Base-by-base conservation (phyloP, 2,113 vertebrate genomes). In the Hippopotamus amphibius region DNA sequence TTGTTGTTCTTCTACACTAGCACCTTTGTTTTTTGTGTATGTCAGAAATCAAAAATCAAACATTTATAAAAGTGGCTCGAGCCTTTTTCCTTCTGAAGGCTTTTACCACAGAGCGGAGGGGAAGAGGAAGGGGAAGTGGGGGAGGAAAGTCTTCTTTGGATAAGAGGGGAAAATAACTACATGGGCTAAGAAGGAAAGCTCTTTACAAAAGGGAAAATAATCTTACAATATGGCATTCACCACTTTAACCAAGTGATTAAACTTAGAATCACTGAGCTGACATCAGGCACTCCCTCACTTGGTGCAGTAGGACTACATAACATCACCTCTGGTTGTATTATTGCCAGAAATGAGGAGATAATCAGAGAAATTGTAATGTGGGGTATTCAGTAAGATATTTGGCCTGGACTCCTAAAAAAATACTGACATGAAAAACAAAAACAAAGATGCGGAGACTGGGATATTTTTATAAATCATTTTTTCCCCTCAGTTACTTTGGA, bases 341-440 rank as follows among this genome's bases (percentile, higher is more conserved):
- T 96, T 96, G 81, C 48, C 41, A 66, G 57, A 74, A 66, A 66
- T 90, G 30, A 93, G n/a, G 71, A 74, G 72, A 74, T 17, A 63
- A 63, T 89, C 55, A 72, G 69, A 88, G 21, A 63, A 59, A 50
- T 86, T 59, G 46, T 83, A 66, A 50, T 74, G 26, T 94, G 81
- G 26, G 48, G 5, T 28, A 80, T 77, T 90, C 3, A 21, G 2
- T 86, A 74, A 53, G 50, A 79, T 17, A 41, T 4, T 86, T 94
- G 81, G 15, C 37, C 48, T 74, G 14, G 21, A 72, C 33, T 85
- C 46, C 66, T 87, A 41, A 84, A 88, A 66, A 76, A 41, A 33
- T 2, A 71, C 17, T 69, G 61, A 89, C 5, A 10, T 19, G 17
- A 66, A 76, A 81, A 96, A 68, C 19, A 55, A 53, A 87, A 71